Conservation (phyloP, 2,797 vertebrate species). For the Halcyon chelicuti region DNA sequence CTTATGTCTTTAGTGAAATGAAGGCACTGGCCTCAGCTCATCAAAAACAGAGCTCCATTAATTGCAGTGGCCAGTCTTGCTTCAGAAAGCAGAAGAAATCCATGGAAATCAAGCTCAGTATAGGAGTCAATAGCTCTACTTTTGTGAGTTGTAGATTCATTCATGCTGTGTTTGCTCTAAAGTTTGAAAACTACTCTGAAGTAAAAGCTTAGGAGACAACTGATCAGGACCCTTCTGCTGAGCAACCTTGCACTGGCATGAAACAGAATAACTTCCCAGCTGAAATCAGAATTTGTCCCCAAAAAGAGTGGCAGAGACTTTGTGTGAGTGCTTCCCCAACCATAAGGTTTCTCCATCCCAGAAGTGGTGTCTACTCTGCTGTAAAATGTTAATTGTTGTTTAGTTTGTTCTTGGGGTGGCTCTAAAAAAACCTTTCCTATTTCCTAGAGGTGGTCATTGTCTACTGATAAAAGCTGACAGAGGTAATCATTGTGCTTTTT, state of each 20-base stretch:
- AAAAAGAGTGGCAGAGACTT: background rate
- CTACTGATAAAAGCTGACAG: background rate
- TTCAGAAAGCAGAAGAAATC: constrained; percentile 8
- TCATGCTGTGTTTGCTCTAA: background rate
- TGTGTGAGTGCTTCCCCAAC: background rate
- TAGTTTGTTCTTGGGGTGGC: background rate
- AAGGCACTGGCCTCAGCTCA: constrained; percentile 46
- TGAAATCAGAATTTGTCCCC: background rate
- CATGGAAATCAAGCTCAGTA: background rate
- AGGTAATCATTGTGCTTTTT: background rate
- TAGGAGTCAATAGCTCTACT: background rate
- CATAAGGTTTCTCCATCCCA: background rate
- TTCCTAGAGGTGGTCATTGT: background rate
- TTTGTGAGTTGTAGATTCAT: background rate
- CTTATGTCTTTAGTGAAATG: constrained; percentile 17
- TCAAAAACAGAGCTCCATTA: constrained; percentile 17
- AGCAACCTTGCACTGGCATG: background rate
- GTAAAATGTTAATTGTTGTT: background rate
- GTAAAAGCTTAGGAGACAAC: background rate
- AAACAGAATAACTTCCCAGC: background rate
- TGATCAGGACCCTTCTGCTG: background rate
- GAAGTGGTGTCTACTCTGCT: background rate
- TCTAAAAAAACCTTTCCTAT: background rate
- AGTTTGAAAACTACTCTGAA: background rate
- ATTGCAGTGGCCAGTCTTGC: background rate